Base-by-base conservation (phyloP, 2,797 vertebrate genomes). In the Eutrigla gurnardus region DNA sequence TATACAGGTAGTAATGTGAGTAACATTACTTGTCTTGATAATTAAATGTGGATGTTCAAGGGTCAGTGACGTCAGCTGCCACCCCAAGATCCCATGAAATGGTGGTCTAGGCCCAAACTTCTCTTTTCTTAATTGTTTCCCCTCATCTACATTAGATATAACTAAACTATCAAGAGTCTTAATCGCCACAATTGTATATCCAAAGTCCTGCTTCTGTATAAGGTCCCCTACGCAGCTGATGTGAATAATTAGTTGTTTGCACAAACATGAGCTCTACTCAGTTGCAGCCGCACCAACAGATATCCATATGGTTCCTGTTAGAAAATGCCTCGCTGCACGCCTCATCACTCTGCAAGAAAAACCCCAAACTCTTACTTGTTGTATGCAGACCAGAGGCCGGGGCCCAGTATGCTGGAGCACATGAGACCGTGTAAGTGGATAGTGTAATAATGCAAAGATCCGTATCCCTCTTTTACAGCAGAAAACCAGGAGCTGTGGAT, bases 281-380 rank as follows among this genome's bases (percentile, higher is more conserved):
- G 85, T 82, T 81, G 73, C 82, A 79, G 75, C 79, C 55, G 5
- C 78, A 67, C 59, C 75, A 69, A 77, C 71, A 86, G 74, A 84
- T 79, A 84, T 86, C 79, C 93, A 94, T 92, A 86, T 93, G 93
- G 87, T 91, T 91, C 83, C 78, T 60, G 82, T 94, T 93, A 94
- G 70, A 87, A 75, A 73, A 52, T n/a, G 78, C 86, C 89, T 88
- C 70, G 78, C 81, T 82, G 89, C 88, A 88, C 81, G 77, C 90
- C 90, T 90, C 86, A 78, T 83, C 80, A 58, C 88, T 90, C 78
- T 59, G 60, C 58, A 66, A 89, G 80, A 93, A 94, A 90, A 25
- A 25, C 25, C 25, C 87, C 76, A 86, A 92, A 88, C 79, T 80
- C 61, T 78, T 55, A 70, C 66, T 70, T 76, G 76, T 79, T 74